Conservation (phyloP, 2,113 vertebrate species). For the Plectropomus leopardus region DNA sequence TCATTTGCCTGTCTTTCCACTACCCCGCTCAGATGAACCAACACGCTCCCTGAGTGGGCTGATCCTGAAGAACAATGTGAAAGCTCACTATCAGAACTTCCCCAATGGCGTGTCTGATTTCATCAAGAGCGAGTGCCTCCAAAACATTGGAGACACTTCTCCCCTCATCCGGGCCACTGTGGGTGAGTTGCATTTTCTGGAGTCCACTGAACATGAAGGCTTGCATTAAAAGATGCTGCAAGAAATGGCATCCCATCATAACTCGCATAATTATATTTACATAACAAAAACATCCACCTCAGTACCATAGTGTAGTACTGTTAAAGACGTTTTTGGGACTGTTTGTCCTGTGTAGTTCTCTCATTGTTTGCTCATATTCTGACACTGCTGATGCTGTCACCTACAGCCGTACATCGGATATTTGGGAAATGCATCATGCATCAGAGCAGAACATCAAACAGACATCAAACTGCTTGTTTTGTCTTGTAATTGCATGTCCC, state of each 20-base stretch:
- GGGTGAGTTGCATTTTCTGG: constrained; percentile 85
- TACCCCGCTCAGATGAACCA: constrained; percentile 88
- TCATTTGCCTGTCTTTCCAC: neutral
- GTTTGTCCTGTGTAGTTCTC: neutral
- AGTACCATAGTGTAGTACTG: neutral
- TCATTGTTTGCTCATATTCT: neutral
- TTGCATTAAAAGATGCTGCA: neutral
- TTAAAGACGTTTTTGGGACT: neutral
- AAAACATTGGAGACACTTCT: constrained; percentile 97
- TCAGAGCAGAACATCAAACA: too few species aligned
- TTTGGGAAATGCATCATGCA: neutral
- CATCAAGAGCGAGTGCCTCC: constrained; percentile 97
- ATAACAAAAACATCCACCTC: neutral
- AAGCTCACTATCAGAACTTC: constrained; percentile 98
- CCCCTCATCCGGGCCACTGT: constrained; percentile 97
- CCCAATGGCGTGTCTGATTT: constrained; percentile 96
- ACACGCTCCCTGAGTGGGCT: constrained; percentile 97
- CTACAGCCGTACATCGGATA: neutral
- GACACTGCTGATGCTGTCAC: neutral
- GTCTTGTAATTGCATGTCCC: too few species aligned
- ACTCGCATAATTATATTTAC: neutral
- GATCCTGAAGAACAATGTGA: constrained; percentile 98
- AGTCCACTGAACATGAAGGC: neutral
- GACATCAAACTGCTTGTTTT: too few species aligned
- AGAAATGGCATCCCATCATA: neutral